Evolutionary conservation across 64 coral and sea anemone genomes (phyloP), one percentile per base, ranked within the genome.

Genomic region (Pocillopora damicornis): DNA sequence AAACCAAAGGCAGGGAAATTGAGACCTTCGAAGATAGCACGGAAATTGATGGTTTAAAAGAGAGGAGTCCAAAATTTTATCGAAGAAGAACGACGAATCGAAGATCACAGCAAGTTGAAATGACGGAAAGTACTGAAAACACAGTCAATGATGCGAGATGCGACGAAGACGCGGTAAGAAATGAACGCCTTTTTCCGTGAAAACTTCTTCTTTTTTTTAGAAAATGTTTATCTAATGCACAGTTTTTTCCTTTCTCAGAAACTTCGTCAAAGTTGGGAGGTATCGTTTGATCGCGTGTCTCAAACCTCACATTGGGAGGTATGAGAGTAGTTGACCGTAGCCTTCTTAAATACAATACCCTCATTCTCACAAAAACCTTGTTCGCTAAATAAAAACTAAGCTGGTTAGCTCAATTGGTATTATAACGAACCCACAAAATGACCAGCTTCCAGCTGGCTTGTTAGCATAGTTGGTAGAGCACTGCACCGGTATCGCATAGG

Each of bases 221-320:
- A 63, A 11, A 63, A 63, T 63, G 9, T 75, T 37, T 13, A 13
- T 36, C 10, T 75, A 35, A 35, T 35, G 1, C 13, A 75, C 9
- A 26, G 13, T 37, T 37, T 0, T 80, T 13, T 89, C 17, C 73
- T 38, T 14, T 80, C 67, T 18, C 37, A 91, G 89, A 82, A 91
- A 35, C 75, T 91, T 34, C 75, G 89, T 35, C 17, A 85, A 68
- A 91, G 89, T 68, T 91, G 89, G 89, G 89, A 91, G 76, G 89
- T 91, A 12, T 91, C 89, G 14, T 91, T 91, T 63, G 90, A 92
- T 79, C 58, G 76, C 15, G 83, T 77, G 22, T 87, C 90, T 57
- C 74, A 45, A 5, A 62, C 82, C 5, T 92, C 90, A 7, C 84
- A n/a, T 36, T 92, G 90, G 90, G 90, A 92, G 90, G 90, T 91